These are phyloP conservation scores for Prunella strophiata DNA, from an alignment of 2,797 vertebrate species.

Conservation along the genomic window DNA sequence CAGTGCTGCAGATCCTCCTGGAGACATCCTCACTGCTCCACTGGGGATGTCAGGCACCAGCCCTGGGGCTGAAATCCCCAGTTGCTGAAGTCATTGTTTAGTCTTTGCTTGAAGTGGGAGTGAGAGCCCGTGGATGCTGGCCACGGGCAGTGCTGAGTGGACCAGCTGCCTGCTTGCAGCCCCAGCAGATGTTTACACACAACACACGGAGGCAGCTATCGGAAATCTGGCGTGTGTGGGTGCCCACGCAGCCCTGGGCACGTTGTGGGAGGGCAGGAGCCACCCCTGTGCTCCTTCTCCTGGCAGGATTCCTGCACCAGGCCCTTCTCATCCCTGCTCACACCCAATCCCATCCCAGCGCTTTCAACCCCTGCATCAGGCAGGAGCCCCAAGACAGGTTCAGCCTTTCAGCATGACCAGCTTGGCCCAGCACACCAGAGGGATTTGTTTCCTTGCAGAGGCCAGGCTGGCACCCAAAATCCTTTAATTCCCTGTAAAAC, in stretches of 20 bases:
- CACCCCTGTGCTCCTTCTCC: neutral
- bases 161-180: neutral
- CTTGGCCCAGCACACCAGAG: neutral
- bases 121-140: neutral
- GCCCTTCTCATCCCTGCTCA: neutral
- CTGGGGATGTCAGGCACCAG: neutral
- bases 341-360: rapidly evolving
- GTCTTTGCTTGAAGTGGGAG: slow-evolving; percentile 25
- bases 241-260: slow-evolving; percentile 6
- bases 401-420: neutral
- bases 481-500: slow-evolving; percentile 43
- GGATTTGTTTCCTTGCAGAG: neutral
- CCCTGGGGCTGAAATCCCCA: neutral
- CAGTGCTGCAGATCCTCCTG: neutral
- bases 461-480: neutral
- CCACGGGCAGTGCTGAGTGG: neutral
- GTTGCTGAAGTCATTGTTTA: slow-evolving; percentile 39
- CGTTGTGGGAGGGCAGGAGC: neutral
- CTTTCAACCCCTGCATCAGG: neutral
- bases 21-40: neutral
- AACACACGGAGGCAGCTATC: neutral
- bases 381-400: neutral
- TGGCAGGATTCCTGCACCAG: rapidly evolving
- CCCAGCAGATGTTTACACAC: slow-evolving; percentile 41
- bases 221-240: neutral